These are phyloP conservation scores for Takifugu flavidus DNA, from an alignment of 2,113 vertebrate genomes.

Conservation along the genomic window DNA sequence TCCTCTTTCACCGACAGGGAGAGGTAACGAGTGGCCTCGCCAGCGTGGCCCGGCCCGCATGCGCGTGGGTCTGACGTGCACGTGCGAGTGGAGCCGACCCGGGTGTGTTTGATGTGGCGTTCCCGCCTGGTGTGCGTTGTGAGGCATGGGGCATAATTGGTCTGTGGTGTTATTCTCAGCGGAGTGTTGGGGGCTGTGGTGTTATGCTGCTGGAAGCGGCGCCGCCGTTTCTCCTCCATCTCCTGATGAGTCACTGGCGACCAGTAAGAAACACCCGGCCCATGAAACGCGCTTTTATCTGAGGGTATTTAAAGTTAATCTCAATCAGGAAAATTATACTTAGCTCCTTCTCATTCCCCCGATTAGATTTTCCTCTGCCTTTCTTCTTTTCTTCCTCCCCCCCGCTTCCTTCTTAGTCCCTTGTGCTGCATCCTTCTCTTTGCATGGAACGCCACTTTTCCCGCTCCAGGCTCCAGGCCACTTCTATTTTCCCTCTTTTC, in stretches of 20 bases:
- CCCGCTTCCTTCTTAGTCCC: conserved; percentile 26
- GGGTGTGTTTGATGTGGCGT: conserved; percentile 17
- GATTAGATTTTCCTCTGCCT: conserved; percentile 43
- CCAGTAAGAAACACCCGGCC: conserved; percentile 41
- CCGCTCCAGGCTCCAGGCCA: conserved; percentile 45
- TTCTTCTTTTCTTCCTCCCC: conserved; percentile 25
- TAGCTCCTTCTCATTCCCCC: conserved; percentile 35
- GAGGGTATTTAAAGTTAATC: conserved; percentile 76
- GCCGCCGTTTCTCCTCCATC: conserved; percentile 39
- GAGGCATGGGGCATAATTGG: conserved; percentile 51
- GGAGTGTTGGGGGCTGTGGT: conserved; percentile 48
- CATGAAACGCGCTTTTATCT: conserved; percentile 65
- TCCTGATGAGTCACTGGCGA: conserved; percentile 60
- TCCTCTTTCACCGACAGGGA: conserved; percentile 79
- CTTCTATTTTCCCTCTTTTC: conserved; percentile 23
- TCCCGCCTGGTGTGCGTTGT: conserved; percentile 21
- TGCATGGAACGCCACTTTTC: conserved; percentile 21
- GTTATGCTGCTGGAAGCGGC: conserved; percentile 24
- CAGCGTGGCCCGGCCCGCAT: conserved; percentile 21
- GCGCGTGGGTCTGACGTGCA: conserved; percentile 25
- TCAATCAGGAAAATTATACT: conserved; percentile 75
- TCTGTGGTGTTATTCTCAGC: conserved; percentile 40
- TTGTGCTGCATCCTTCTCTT: conserved; percentile 44
- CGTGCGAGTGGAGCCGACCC: conserved; percentile 15
- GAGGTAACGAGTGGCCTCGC: conserved; percentile 71